phyloP scores from a whole-genome alignment of 2,113 vertebrate genomes.

The Malurus elegans region DNA sequence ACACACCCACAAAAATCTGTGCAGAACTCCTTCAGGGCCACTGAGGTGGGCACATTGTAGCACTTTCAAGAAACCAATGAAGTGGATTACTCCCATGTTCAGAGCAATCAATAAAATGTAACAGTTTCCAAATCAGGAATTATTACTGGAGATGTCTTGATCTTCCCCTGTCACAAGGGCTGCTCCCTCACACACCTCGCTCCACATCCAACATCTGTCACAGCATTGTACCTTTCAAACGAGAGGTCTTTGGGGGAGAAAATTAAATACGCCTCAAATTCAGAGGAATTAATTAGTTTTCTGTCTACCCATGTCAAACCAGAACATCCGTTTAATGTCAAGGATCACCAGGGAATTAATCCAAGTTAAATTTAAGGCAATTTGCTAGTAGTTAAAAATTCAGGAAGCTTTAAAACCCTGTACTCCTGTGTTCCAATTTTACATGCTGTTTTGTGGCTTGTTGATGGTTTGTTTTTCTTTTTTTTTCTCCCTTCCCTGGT shows the following conservation, averaged over 20 bases:
- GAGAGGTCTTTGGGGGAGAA: constrained; percentile 54
- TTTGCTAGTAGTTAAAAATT: constrained; percentile 68
- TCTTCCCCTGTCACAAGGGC: neutral
- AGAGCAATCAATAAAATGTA: neutral
- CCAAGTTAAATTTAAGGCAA: constrained; percentile 67
- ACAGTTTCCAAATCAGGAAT: neutral
- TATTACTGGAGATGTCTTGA: neutral
- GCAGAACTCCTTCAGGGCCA: neutral
- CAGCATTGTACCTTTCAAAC: neutral
- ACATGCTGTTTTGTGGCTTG: constrained; percentile 21
- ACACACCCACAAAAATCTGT: neutral
- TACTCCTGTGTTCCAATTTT: constrained; percentile 18
- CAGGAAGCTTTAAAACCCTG: constrained; percentile 52
- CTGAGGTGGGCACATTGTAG: neutral
- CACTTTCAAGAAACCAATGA: neutral
- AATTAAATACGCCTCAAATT: constrained; percentile 62
- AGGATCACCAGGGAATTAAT: constrained; percentile 56
- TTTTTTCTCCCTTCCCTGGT: neutral
- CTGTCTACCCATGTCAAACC: constrained; percentile 62
- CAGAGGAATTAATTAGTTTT: constrained; percentile 66
- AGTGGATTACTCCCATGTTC: rapidly evolving
- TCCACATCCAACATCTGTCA: neutral
- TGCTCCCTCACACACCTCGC: neutral
- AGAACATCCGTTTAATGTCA: constrained; percentile 59
- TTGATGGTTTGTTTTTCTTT: neutral